Percentiles rank a stretch among this genome's conserved stretches.
These are phyloP conservation scores for Oreochromis grahami DNA, from an alignment of 2,797 vertebrate species.

Conservation along the genomic window DNA sequence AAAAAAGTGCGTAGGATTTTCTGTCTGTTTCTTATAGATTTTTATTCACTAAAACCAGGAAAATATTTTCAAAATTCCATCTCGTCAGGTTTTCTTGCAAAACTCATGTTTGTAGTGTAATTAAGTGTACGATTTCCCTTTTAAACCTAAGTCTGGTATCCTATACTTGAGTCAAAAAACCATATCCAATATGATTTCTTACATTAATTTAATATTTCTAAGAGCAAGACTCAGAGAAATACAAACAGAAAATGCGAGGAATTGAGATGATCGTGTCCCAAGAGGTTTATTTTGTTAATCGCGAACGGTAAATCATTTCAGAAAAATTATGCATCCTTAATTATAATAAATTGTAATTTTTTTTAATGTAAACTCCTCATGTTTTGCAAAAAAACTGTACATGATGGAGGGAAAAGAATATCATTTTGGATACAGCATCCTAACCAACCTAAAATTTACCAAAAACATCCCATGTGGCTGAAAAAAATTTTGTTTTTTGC, in stretches of 20 bases:
- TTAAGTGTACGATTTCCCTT: not conserved
- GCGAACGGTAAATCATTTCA: not conserved
- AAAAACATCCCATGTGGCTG: not conserved
- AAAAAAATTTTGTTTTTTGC: not conserved
- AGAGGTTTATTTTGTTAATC: not conserved
- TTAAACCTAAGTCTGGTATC: not conserved
- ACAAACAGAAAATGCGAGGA: not conserved
- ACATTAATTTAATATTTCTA: not conserved
- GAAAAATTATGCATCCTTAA: not conserved
- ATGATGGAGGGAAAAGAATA: not conserved
- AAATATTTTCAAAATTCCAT: not conserved
- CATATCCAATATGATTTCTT: not conserved
- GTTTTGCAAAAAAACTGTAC: not conserved
- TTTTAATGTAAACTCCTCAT: not conserved
- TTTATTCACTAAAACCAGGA: not conserved
- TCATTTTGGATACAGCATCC: not conserved
- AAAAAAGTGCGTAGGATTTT: accelerated
- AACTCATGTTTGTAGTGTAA: not conserved
- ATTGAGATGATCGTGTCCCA: not conserved
- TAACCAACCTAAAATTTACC: not conserved
- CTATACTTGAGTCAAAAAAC: not conserved
- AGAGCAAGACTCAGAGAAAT: not conserved
- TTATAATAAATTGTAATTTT: not conserved
- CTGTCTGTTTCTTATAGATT: not conserved
- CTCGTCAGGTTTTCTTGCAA: not conserved